Conservation (phyloP, 2,888 invertebrate species). For the Tipula vernalis region DNA sequence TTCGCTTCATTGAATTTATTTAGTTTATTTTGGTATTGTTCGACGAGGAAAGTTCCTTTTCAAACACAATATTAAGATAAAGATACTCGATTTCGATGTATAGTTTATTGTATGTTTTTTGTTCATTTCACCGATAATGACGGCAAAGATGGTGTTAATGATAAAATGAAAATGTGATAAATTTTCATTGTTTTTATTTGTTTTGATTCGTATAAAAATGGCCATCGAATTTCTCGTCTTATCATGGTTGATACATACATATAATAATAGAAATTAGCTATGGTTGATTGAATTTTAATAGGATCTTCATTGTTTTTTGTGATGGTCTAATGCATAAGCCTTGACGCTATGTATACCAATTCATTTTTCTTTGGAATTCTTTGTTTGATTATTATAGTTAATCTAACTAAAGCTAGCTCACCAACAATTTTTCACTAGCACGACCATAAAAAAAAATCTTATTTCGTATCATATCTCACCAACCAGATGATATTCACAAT, state of each 20-base stretch:
- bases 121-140: not conserved
- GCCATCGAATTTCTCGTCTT: not conserved
- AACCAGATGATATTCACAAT: too few relatives aligned
- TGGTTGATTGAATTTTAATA: not conserved
- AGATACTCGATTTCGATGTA: not conserved
- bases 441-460: too few relatives aligned
- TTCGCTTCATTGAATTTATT: slow-evolving; percentile 4
- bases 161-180: not conserved
- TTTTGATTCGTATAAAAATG: not conserved
- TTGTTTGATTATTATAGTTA: too few relatives aligned
- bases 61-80: not conserved
- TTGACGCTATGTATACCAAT: too few relatives aligned
- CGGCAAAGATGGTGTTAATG: not conserved
- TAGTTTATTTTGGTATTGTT: not conserved
- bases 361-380: too few relatives aligned
- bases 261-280: not conserved
- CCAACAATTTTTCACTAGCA: too few relatives aligned
- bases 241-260: not conserved
- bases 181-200: not conserved
- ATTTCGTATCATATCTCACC: too few relatives aligned
- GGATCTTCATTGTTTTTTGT: not conserved
- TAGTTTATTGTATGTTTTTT: not conserved
- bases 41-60: not conserved
- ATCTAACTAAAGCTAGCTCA: too few relatives aligned
- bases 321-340: too few relatives aligned